phyloP scores from a whole-genome alignment of 2,113 vertebrate species.

The Sturnus vulgaris region DNA sequence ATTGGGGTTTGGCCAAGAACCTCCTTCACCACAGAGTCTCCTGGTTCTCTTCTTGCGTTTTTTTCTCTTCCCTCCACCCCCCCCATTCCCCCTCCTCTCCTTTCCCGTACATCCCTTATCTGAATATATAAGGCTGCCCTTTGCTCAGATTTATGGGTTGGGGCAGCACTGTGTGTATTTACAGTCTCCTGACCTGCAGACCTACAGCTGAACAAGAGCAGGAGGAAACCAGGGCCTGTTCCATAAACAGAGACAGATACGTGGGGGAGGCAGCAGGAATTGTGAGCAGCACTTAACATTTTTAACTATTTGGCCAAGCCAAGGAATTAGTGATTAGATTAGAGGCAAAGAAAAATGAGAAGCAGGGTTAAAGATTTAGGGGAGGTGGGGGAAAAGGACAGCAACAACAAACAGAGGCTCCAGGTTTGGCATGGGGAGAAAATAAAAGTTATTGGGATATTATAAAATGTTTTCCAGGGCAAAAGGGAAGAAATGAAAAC shows the following conservation, averaged over 20 bases:
- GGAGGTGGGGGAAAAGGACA: background rate
- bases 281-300: slow-evolving; percentile 76
- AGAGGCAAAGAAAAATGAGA: slow-evolving; percentile 67
- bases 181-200: slow-evolving; percentile 95
- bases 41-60: background rate
- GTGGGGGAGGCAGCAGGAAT: slow-evolving; percentile 73
- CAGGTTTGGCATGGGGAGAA: background rate
- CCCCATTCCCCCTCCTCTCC: background rate
- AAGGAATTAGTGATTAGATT: slow-evolving; percentile 77
- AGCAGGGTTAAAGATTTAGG: background rate
- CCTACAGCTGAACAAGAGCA: slow-evolving; percentile 78
- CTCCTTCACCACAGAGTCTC: background rate
- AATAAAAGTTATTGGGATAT: slow-evolving; percentile 9
- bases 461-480: slow-evolving; percentile 31
- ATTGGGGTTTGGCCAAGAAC: background rate
- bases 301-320: slow-evolving; percentile 76
- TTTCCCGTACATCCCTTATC: slow-evolving; percentile 66
- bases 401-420: background rate
- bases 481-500: slow-evolving; percentile 46
- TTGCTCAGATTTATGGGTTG: slow-evolving; percentile 88
- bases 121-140: slow-evolving; percentile 82
- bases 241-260: slow-evolving; percentile 82
- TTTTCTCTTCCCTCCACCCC: background rate
- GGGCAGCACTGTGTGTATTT: slow-evolving; percentile 89
- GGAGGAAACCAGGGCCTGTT: slow-evolving; percentile 77